A percentile compares a stretch with the other conserved stretches of the same genome.
phyloP scores from a whole-genome alignment of 2,888 invertebrate genomes.

The Diadegma fenestrale region DNA sequence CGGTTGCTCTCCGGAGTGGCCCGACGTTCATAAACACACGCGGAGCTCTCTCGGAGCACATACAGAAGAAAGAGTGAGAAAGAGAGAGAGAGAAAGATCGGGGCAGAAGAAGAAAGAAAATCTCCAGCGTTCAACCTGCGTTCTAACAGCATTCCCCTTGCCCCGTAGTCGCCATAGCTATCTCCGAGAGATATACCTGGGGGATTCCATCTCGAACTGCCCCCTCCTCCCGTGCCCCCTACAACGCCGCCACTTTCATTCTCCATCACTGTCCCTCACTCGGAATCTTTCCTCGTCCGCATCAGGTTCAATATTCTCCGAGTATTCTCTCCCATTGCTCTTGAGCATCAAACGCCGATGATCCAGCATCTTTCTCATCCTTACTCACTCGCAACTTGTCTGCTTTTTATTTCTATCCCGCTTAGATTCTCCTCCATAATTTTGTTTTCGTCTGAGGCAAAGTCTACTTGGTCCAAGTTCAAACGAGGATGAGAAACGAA shows the following conservation, averaged over 20 bases:
- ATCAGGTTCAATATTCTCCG: constrained; percentile 68
- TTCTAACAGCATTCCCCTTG: constrained; percentile 66
- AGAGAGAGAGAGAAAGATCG: constrained; percentile 49
- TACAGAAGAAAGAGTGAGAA: constrained; percentile 13
- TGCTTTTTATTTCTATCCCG: constrained; percentile 20
- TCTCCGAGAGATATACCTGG: constrained; percentile 59
- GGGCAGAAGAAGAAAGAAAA: constrained; percentile 70
- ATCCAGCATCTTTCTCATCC: constrained; percentile 48
- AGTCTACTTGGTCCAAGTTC: constrained; percentile 27
- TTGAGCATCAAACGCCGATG: constrained; percentile 40
- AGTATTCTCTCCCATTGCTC: constrained; percentile 40
- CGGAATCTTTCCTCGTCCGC: constrained; percentile 53
- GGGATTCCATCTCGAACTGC: constrained; percentile 55
- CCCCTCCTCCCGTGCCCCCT: constrained; percentile 9
- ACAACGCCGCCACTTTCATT: constrained; percentile 53
- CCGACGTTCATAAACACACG: constrained; percentile 56
- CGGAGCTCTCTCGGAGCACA: constrained; percentile 38
- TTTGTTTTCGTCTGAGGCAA: constrained; percentile 27
- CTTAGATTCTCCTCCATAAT: constrained; percentile 10
- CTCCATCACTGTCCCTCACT: constrained; percentile 59
- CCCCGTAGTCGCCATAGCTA: constrained; percentile 34
- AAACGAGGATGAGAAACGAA: background rate
- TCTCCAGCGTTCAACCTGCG: constrained; percentile 83
- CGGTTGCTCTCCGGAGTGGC: constrained; percentile 50
- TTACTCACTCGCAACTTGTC: background rate